Evolutionary conservation across 1,140 invertebrate genomes (phyloP).

Genomic region (Drosophila cardini): DNA sequence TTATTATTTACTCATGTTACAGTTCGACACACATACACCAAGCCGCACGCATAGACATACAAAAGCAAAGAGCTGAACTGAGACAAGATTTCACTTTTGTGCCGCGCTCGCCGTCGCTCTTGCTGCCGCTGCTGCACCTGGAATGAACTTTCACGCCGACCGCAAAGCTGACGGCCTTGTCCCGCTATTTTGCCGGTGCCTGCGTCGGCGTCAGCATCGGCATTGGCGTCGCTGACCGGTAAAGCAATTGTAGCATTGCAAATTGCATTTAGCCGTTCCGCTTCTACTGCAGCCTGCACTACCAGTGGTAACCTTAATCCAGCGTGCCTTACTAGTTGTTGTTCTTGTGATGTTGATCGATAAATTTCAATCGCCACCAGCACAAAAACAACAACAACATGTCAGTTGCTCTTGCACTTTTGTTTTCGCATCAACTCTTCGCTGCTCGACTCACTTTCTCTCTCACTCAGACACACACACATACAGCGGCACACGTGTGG

Average conservation of each 20-base stretch:
- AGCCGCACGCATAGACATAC: constrained; percentile 10
- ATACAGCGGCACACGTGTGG: neutral
- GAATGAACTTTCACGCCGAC: constrained; percentile 47
- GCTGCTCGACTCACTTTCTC: constrained; percentile 21
- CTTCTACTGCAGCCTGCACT: too few relatives aligned
- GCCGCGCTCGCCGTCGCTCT: constrained; percentile 9
- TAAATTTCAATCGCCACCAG: constrained; percentile 31
- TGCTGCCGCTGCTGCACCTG: constrained; percentile 25
- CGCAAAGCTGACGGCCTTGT: constrained; percentile 47
- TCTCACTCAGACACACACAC: constrained; percentile 8
- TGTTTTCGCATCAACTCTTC: constrained; percentile 15
- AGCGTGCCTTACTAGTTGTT: neutral
- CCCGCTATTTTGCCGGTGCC: constrained; percentile 38
- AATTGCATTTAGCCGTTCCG: constrained; percentile 7
- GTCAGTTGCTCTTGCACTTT: constrained; percentile 37
- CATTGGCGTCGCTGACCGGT: constrained; percentile 27
- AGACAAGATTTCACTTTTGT: constrained; percentile 54
- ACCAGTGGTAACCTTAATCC: constrained; percentile 4
- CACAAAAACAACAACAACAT: constrained; percentile 13
- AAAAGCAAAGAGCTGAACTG: constrained; percentile 21
- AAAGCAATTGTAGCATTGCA: constrained; percentile 4
- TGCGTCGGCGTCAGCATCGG: constrained; percentile 1
- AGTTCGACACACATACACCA: constrained; percentile 27
- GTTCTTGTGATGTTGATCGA: constrained; percentile 30
- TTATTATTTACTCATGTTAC: constrained; percentile 37